Evolutionary conservation across 2,797 vertebrate genomes (phyloP), one percentile per base, ranked within the genome.

Genomic region (Cirrhinus molitorella): DNA sequence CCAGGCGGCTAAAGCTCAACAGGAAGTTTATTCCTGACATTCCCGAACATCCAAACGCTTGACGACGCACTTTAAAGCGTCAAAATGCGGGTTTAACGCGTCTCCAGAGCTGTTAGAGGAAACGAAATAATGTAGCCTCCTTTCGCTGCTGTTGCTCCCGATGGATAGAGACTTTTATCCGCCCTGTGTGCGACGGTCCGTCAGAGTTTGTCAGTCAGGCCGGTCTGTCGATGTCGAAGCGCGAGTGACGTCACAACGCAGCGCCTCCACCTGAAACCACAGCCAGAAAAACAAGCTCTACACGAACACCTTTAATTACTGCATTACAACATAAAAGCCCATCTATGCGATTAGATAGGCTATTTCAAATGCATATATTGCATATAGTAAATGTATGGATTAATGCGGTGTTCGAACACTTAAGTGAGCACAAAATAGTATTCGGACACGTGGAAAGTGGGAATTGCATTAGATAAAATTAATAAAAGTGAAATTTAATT

Each of bases 21-120:
- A 77, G 74, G 74, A 63, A 77, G 74, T 77, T 77, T 63, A 63
- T 47, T 57, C 72, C 31, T 23, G 72, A 57, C 21, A 74, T 74
- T 63, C 74, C 74, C 74, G 37, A 63, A 28, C 37, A 13, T 19
- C 74, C 40, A n/a, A 28, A 9, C 55, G 19, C 19, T 34, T 10
- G 49, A 31, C 47, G 16, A 72, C 25, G 51, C 28, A 3, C 47
- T 73, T 73, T 0, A 34, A 31, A 21, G 21, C 49, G 31, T 9
- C 12, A 4, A 4, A 2, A n/a, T 0, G 12, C 19, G 47, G 0
- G 0, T n/a, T 34, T 53, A 73, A 34, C 0, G 28, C 71, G 28
- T n/a, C 19, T 73, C 47, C 49, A 53, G 31, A 19, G 4, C 25
- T 9, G 19, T 21, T 21, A 14, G 71, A n/a, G 7, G 47, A n/a